Evolutionary conservation across 2,888 invertebrate genomes (phyloP), one percentile per base, ranked within the genome.

Genomic region (Trachelus troglodyta): DNA sequence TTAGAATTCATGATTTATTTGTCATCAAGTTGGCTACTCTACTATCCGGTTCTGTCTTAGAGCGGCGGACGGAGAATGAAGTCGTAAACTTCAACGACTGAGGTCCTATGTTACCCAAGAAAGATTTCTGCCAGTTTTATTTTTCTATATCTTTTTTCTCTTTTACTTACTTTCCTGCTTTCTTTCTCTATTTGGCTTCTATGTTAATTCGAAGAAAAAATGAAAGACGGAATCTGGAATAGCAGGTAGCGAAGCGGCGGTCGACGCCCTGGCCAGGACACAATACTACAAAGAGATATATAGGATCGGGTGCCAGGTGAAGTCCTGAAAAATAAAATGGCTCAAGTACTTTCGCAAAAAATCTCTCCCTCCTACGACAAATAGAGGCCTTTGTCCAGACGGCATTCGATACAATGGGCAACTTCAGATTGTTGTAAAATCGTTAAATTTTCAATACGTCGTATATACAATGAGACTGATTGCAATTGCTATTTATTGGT

Each of bases 201-300:
- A 73, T 78, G 78, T 73, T 78, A 78, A 78, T 78, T 77, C 35
- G 74, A 79, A 76, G 37, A 76, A 82, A 77, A 81, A 73, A 80
- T 80, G 79, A 80, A 82, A 74, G 76, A 69, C 73, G 76, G 82
- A 85, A 85, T 87, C 86, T 86, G 81, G 86, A 87, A 86, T 86
- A 87, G 89, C 89, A 89, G 90, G 90, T 90, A 89, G 85, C 78
- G 82, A 83, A 77, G 77, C 82, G 80, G 76, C 85, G 87, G 86
- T 87, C 86, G 85, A 82, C 82, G 83, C 81, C 84, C 83, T 77
- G 81, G 81, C 74, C 74, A 76, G 78, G 75, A 82, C 81, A 85
- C 84, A 85, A 85, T 86, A 82, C 83, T 83, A 82, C 79, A 85
- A 85, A 85, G 81, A 88, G 86, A 88, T 88, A 87, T 89, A 56